phyloP scores from a whole-genome alignment of 2,113 vertebrate genomes.

The Irena cyanogastra region DNA sequence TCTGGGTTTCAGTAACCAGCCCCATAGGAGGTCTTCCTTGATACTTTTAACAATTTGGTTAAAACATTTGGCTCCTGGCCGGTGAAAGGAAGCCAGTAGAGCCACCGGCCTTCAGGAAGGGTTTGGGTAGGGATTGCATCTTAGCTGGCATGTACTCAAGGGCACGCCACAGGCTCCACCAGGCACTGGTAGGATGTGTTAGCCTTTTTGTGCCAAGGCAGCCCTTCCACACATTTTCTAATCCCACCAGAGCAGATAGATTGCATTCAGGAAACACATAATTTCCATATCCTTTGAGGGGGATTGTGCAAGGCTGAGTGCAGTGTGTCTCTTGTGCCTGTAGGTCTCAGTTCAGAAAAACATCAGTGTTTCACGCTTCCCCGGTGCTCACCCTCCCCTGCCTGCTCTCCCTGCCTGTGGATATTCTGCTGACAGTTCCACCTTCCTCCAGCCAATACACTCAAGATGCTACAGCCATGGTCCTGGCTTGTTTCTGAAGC shows the following conservation, averaged over 20 bases:
- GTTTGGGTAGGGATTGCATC: background rate
- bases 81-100: background rate
- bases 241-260: background rate
- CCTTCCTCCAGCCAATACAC: background rate
- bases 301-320: background rate
- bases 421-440: background rate
- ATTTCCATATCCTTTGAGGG: background rate
- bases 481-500: background rate
- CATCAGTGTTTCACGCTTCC: accelerated
- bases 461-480: accelerated
- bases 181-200: background rate
- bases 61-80: background rate
- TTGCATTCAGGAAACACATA: background rate
- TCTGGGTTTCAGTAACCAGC: background rate
- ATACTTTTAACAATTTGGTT: background rate
- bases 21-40: background rate
- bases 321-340: background rate
- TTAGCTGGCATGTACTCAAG: background rate
- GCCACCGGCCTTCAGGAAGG: background rate
- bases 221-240: background rate
- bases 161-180: accelerated
- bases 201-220: background rate
- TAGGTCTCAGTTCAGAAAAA: background rate
- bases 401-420: accelerated
- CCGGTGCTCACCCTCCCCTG: background rate